Evolutionary conservation across 2,113 vertebrate genomes (phyloP).

Genomic region (Sapajus apella): DNA sequence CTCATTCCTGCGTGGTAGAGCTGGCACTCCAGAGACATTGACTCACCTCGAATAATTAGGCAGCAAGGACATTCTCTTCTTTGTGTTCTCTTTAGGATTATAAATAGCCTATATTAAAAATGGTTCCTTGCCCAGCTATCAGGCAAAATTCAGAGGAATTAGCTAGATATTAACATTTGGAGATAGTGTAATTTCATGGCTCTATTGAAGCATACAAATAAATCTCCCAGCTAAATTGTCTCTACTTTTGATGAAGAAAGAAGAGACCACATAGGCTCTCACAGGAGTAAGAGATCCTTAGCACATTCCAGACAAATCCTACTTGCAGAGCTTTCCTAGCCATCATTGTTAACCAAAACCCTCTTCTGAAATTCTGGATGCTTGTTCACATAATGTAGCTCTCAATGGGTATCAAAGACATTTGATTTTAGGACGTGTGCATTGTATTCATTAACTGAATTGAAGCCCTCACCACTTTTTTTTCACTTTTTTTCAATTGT

Average conservation of each 20-base stretch:
- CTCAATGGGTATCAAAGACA: not conserved
- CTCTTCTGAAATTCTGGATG: not conserved
- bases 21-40: not conserved
- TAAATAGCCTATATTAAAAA: not conserved
- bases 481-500: not conserved
- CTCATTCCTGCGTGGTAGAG: not conserved
- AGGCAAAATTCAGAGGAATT: not conserved
- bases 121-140: not conserved
- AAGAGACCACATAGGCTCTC: not conserved
- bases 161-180: not conserved
- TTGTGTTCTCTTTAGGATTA: constrained; percentile 37
- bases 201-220: not conserved
- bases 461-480: not conserved
- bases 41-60: not conserved
- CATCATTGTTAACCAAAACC: not conserved
- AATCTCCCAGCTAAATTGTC: not conserved
- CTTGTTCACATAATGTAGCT: not conserved
- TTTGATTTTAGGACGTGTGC: not conserved
- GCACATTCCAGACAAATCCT: not conserved
- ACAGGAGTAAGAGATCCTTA: not conserved
- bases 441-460: not conserved
- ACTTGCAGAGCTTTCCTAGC: not conserved
- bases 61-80: not conserved
- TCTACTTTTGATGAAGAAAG: not conserved
- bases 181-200: not conserved